These are phyloP conservation scores for Tamias sibiricus DNA, from an alignment of 2,113 vertebrate genomes.

Conservation along the genomic window DNA sequence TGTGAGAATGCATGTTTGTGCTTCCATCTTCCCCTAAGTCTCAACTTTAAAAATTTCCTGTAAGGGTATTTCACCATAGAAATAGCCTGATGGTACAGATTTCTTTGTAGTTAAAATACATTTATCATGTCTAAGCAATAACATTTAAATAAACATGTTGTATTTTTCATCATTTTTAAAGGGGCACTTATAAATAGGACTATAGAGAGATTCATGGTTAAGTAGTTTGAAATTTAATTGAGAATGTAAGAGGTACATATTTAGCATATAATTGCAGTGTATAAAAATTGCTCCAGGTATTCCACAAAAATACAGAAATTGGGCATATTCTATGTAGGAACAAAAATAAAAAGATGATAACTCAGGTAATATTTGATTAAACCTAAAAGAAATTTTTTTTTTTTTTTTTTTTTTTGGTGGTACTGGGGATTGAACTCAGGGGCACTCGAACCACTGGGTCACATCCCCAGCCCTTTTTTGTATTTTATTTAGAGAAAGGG, in stretches of 20 bases:
- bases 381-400: not conserved
- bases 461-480: too few relatives aligned
- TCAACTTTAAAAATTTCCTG: not conserved
- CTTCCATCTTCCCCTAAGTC: not conserved
- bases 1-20: not conserved
- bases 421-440: too few relatives aligned
- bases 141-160: not conserved
- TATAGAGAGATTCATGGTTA: not conserved
- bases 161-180: not conserved
- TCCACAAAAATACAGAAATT: not conserved
- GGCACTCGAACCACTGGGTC: too few relatives aligned
- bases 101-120: not conserved
- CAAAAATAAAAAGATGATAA: not conserved
- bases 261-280: not conserved
- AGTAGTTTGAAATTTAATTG: not conserved
- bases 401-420: too few relatives aligned
- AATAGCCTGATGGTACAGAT: not conserved
- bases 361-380: not conserved
- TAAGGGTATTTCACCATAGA: not conserved
- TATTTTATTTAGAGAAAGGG: too few relatives aligned
- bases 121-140: not conserved
- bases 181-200: not conserved
- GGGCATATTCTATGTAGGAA: not conserved
- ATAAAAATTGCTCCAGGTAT: not conserved
- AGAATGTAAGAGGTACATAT: not conserved